Conservation (phyloP, 2,888 invertebrate genomes). For the Linyphia triangularis region DNA sequence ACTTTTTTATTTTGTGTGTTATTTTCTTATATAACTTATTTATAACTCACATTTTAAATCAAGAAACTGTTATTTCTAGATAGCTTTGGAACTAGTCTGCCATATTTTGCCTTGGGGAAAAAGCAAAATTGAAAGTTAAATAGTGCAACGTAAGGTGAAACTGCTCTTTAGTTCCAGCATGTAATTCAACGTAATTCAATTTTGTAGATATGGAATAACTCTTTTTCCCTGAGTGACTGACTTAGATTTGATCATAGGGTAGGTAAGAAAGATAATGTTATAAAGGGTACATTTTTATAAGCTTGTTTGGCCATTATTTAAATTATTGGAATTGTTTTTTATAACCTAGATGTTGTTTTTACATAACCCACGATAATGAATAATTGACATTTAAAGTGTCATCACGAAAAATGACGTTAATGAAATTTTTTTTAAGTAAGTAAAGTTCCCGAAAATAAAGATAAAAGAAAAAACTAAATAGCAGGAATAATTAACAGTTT, state of each 20-base stretch:
- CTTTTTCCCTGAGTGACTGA: background rate
- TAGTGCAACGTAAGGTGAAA: background rate
- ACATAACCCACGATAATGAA: no score
- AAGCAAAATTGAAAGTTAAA: background rate
- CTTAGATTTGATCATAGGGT: background rate
- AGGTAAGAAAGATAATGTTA: background rate
- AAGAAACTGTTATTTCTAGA: background rate
- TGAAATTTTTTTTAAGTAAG: no score
- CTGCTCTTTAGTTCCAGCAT: background rate
- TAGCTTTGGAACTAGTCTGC: background rate
- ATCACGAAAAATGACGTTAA: no score
- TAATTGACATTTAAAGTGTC: no score
- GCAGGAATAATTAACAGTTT: no score
- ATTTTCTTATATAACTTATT: background rate
- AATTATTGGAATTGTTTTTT: no score
- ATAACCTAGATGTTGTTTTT: no score
- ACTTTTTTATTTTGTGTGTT: background rate
- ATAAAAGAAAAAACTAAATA: no score
- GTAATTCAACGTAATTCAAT: conserved; percentile 7
- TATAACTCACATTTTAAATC: background rate
- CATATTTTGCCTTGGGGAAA: background rate
- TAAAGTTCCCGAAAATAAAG: no score
- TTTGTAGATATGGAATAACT: background rate
- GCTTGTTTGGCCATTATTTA: background rate
- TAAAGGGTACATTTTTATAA: background rate